phyloP scores from a whole-genome alignment of 2,797 vertebrate genomes.

The Danio albolineatus region DNA sequence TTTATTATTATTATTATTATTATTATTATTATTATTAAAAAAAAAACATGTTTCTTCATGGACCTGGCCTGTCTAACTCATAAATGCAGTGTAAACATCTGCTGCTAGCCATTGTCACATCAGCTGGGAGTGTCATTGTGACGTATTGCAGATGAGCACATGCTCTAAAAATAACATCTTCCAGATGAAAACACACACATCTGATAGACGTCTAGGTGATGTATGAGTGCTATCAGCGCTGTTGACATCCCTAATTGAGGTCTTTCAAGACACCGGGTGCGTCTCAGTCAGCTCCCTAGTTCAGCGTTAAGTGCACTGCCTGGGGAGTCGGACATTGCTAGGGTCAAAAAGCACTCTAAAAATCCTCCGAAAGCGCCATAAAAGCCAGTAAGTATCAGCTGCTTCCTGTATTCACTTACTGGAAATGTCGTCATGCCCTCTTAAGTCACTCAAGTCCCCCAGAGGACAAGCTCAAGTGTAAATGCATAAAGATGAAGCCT shows the following conservation, averaged over 20 bases:
- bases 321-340: constrained; percentile 3
- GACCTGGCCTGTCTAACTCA: not conserved
- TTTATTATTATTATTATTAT: too few relatives aligned
- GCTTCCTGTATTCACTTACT: constrained; percentile 13
- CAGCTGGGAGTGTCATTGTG: not conserved
- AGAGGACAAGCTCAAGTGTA: constrained; percentile 11
- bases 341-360: constrained; percentile 15
- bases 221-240: not conserved
- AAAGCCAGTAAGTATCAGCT: constrained; percentile 12
- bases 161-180: constrained; percentile 29
- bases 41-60: not conserved
- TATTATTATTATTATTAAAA: not conserved
- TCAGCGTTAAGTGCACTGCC: constrained; percentile 9
- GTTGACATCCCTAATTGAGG: not conserved
- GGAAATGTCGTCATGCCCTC: constrained; percentile 32
- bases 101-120: not conserved
- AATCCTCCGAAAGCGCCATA: constrained; percentile 18
- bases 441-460: constrained; percentile 3
- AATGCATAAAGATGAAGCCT: constrained; percentile 9
- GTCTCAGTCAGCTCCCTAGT: constrained; percentile 8
- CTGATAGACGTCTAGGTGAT: constrained; percentile 5
- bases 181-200: constrained; percentile 20
- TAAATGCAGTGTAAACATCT: constrained; percentile 26
- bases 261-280: constrained; percentile 6
- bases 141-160: constrained; percentile 30